Evolutionary conservation across 92 coral and sea anemone genomes (phyloP), one percentile per base, ranked within the genome.

Genomic region (Palythoa heliodiscus): DNA sequence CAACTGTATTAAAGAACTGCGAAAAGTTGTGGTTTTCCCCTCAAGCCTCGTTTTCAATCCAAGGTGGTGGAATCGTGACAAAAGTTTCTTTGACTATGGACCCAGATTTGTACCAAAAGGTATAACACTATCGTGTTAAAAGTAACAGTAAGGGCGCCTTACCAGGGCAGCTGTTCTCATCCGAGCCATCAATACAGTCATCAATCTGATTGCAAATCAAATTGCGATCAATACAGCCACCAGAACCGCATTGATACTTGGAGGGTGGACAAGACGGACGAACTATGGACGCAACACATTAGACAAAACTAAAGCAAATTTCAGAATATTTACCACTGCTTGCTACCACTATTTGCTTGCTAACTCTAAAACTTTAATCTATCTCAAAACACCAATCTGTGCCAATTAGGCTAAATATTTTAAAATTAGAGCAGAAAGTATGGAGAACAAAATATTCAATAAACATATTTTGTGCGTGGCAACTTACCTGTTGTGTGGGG

Each of bases 181-280:
- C 82, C 15, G 82, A 76, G 47, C 82, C 82, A 57, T 76, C 82
- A 55, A 54, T 19, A 43, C 82, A 76, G 23, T 76, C 82, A 7
- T 76, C 68, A 52, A 76, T 7, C 24, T 35, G 43, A 57, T 76
- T 54, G 60, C 82, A 76, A 37, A 76, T 69, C 3, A 55, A 29
- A 19, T 14, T 15, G 22, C 52, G 52, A 19, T 76, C 68, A 15
- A 76, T 76, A 13, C 82, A 76, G 50, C 68, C 70, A 38, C 82
- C 82, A 35, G 82, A 76, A 17, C 50, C 24, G 25, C 82, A 76
- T 23, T 76, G 20, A 66, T 54, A 37, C 82, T 55, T 76, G 69
- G 82, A 10, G 53, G 50, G 25, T 19, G 82, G 48, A 38, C 82
- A 76, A 13, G 50, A 55, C 3, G 68, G 69, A 39, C 35, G 52